phyloP scores from a whole-genome alignment of 1,140 invertebrate species.

The Dufourea novaeangliae region DNA sequence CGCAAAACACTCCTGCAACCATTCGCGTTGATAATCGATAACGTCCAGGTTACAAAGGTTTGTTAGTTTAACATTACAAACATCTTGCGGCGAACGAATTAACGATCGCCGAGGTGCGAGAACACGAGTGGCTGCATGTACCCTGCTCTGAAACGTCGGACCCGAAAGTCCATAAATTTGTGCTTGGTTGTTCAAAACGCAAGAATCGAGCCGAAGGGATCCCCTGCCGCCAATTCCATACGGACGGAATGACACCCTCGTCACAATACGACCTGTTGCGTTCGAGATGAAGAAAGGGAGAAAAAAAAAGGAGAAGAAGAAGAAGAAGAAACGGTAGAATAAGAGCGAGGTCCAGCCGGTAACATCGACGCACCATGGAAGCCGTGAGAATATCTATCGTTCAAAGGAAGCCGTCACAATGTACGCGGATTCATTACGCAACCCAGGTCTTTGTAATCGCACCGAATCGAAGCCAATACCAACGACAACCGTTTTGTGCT shows the following conservation, averaged over 20 bases:
- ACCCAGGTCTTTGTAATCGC: conserved; percentile 68
- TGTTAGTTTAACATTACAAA: conserved; percentile 23
- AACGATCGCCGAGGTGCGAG: conserved; percentile 23
- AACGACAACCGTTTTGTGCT: no score
- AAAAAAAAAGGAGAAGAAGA: conserved; percentile 25
- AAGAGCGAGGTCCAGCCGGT: conserved; percentile 10
- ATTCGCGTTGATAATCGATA: conserved; percentile 56
- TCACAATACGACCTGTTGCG: conserved; percentile 75
- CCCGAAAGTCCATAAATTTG: conserved; percentile 70
- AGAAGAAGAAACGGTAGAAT: conserved; percentile 25
- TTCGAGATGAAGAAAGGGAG: conserved; percentile 34
- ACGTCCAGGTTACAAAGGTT: conserved; percentile 41
- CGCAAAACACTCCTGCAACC: conserved; percentile 44
- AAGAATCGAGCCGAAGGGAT: conserved; percentile 54
- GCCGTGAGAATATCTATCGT: conserved; percentile 72
- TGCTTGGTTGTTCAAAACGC: conserved; percentile 52
- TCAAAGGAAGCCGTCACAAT: conserved; percentile 76
- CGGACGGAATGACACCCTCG: conserved; percentile 60
- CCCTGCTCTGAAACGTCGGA: conserved; percentile 45
- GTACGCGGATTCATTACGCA: conserved; percentile 75
- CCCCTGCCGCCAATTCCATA: conserved; percentile 41
- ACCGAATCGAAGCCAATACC: conserved; percentile 50
- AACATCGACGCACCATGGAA: conserved; percentile 11
- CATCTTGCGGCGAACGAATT: conserved; percentile 11
- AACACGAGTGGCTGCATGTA: conserved; percentile 23